These are phyloP conservation scores for Drosophila burlai DNA, from an alignment of 1,140 invertebrate species.

Conservation along the genomic window DNA sequence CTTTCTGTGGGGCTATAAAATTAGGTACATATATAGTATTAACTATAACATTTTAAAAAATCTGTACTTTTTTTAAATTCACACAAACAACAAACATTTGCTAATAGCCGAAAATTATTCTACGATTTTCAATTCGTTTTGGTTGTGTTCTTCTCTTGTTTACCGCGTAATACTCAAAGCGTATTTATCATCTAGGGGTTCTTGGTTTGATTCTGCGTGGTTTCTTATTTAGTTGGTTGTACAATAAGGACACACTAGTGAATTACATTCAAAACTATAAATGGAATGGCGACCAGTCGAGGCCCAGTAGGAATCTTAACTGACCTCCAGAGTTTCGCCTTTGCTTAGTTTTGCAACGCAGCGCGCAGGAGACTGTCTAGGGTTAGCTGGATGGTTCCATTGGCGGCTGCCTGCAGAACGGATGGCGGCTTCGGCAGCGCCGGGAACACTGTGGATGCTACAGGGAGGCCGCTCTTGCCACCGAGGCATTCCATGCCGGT, in stretches of 20 bases:
- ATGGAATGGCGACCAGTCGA: constrained; percentile 31
- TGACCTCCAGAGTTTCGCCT: constrained; percentile 29
- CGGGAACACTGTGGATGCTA: constrained; percentile 55
- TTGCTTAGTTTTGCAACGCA: constrained; percentile 71
- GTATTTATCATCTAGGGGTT: constrained; percentile 46
- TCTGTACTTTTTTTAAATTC: constrained; percentile 33
- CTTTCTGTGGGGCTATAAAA: constrained; percentile 42
- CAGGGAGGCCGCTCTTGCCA: constrained; percentile 51
- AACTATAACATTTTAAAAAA: constrained; percentile 59
- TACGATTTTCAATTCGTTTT: constrained; percentile 60
- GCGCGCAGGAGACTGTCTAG: constrained; percentile 72
- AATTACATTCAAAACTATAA: constrained; percentile 57
- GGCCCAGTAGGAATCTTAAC: constrained; percentile 4
- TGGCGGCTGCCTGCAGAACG: constrained; percentile 67
- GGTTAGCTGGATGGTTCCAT: constrained; percentile 67
- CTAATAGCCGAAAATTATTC: constrained; percentile 74
- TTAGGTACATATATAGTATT: constrained; percentile 57
- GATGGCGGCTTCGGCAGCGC: constrained; percentile 71
- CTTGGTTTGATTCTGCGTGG: constrained; percentile 40
- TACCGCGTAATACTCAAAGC: constrained; percentile 67
- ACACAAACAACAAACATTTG: constrained; percentile 63
- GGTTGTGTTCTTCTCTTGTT: constrained; percentile 41
- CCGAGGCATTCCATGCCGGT: constrained; percentile 54
- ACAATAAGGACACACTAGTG: constrained; percentile 76
- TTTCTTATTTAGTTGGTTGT: constrained; percentile 49